Percentiles rank a stretch among this genome's conserved stretches.
These are phyloP conservation scores for Tapirus indicus DNA, from an alignment of 2,797 vertebrate genomes.

Conservation along the genomic window DNA sequence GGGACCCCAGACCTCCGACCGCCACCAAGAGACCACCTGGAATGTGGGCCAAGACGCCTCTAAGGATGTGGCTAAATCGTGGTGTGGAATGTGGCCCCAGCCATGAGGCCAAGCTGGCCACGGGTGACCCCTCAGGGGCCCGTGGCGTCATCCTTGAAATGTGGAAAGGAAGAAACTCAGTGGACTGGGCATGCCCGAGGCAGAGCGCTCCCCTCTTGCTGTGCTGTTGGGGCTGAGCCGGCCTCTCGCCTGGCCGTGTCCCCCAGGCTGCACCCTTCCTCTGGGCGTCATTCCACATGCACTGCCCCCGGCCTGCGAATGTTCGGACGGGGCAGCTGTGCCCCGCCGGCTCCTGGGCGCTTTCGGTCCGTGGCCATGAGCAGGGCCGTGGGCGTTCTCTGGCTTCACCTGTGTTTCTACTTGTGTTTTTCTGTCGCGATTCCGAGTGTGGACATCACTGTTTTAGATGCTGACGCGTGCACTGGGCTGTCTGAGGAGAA, in stretches of 20 bases:
- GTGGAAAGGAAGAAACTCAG: neutral
- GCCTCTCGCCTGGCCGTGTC: neutral
- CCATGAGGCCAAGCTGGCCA: neutral
- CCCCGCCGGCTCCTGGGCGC: fast-evolving
- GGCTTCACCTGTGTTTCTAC: neutral
- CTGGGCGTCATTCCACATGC: neutral
- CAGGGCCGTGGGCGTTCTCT: neutral
- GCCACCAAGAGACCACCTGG: neutral
- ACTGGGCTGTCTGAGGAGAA: neutral
- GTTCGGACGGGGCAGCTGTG: neutral
- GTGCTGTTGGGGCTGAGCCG: fast-evolving
- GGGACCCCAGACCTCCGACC: neutral
- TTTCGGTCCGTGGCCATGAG: neutral
- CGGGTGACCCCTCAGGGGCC: neutral
- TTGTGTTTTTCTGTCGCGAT: too few relatives aligned
- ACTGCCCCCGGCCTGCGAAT: fast-evolving
- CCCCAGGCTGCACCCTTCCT: neutral
- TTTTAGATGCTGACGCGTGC: fast-evolving
- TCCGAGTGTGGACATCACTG: fast-evolving
- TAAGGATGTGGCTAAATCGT: neutral
- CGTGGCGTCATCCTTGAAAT: fast-evolving
- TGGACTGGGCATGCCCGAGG: fast-evolving
- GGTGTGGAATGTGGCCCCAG: neutral
- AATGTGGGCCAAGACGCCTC: neutral
- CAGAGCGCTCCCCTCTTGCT: fast-evolving